Evolutionary conservation across 1,140 invertebrate species (phyloP).

Genomic region (Drosophila eugracilis): DNA sequence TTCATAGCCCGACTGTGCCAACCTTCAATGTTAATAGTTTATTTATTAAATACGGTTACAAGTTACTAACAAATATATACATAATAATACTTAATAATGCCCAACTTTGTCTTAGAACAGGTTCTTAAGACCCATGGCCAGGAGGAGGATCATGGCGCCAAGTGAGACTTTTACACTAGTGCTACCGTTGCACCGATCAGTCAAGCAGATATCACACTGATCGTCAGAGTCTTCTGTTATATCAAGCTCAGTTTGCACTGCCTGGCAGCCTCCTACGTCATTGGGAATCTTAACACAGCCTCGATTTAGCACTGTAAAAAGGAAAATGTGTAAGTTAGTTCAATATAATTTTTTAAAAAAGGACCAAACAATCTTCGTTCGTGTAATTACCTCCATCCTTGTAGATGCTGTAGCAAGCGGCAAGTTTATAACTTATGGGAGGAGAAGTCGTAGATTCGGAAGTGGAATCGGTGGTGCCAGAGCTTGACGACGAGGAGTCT

Average conservation of each 20-base stretch:
- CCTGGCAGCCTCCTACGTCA: constrained; percentile 47
- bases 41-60: constrained; percentile 41
- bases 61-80: constrained; percentile 45
- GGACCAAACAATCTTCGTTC: not conserved
- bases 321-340: not conserved
- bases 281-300: constrained; percentile 60
- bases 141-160: constrained; percentile 45
- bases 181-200: constrained; percentile 66
- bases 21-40: too few species aligned
- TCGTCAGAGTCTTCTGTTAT: constrained; percentile 18
- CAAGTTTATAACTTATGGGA: not conserved
- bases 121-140: constrained; percentile 42
- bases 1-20: too few species aligned
- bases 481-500: not conserved
- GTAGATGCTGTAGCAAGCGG: constrained; percentile 67
- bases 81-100: constrained; percentile 19
- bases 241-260: constrained; percentile 22
- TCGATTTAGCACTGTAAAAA: constrained; percentile 32
- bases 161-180: constrained; percentile 54
- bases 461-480: not conserved
- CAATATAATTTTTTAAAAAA: not conserved
- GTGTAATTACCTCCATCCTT: constrained; percentile 45
- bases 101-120: constrained; percentile 15
- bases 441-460: not conserved
- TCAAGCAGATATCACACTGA: constrained; percentile 56